phyloP scores from a whole-genome alignment of 1,140 invertebrate genomes.

The Bursaphelenchus mucronatus region DNA sequence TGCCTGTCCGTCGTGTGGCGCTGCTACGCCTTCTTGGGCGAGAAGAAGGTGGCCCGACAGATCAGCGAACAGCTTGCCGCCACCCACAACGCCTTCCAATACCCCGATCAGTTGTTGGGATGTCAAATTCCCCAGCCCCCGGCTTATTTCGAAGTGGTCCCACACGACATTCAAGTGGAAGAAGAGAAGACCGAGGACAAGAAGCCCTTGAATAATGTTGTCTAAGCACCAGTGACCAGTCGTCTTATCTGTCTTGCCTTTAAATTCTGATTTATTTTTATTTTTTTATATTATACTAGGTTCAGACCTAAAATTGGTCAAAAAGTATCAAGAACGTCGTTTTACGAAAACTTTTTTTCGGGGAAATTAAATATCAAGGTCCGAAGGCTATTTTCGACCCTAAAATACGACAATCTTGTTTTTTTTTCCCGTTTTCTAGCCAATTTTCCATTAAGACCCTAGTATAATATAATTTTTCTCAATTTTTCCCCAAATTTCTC shows the following conservation, averaged over 20 bases:
- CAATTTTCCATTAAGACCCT: no score
- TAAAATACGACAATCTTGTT: no score
- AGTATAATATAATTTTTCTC: no score
- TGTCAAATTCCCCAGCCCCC: constrained; percentile 24
- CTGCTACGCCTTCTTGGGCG: constrained; percentile 57
- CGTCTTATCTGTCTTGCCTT: background rate
- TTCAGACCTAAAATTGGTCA: background rate
- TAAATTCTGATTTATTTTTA: background rate
- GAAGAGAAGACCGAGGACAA: constrained; percentile 22
- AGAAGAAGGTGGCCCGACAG: constrained; percentile 58
- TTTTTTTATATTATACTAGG: background rate
- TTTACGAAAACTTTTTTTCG: no score
- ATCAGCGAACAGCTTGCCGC: constrained; percentile 55
- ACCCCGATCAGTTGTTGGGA: constrained; percentile 50
- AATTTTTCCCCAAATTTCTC: no score
- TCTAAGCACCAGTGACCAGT: background rate
- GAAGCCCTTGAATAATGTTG: constrained; percentile 12
- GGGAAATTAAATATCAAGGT: no score
- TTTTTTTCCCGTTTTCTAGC: no score
- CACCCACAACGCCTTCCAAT: constrained; percentile 55
- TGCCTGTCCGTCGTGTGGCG: constrained; percentile 58
- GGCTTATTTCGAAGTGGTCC: constrained; percentile 16
- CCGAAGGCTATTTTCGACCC: no score
- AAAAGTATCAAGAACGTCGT: no score
- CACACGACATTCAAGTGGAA: background rate